Evolutionary conservation across 1,140 invertebrate species (phyloP).

Genomic region (Varroa destructor): DNA sequence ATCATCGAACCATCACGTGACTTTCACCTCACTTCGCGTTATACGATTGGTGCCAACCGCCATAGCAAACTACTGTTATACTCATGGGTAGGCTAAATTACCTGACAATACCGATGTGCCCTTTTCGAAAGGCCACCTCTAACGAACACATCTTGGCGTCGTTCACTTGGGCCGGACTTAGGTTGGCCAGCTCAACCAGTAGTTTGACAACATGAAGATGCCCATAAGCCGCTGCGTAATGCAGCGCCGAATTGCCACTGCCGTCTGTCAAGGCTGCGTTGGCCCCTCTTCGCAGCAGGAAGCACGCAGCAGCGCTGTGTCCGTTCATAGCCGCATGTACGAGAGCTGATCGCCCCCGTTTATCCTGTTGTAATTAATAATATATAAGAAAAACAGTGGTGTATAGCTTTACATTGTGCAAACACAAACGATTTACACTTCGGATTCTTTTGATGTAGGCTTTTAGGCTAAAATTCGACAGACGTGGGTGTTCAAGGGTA

Average conservation of each 20-base stretch:
- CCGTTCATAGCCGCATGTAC: slow-evolving; percentile 47
- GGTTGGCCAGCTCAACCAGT: slow-evolving; percentile 43
- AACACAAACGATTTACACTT: slow-evolving; percentile 36
- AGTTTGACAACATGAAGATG: slow-evolving; percentile 46
- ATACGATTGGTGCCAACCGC: too few species aligned
- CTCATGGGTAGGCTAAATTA: slow-evolving; percentile 34
- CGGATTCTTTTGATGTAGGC: slow-evolving; percentile 18
- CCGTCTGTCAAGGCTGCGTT: slow-evolving; percentile 43
- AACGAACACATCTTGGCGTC: slow-evolving; percentile 45
- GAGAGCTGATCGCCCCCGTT: slow-evolving; percentile 43
- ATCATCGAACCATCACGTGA: too few species aligned
- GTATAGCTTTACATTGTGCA: neutral
- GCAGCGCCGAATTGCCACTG: slow-evolving; percentile 45
- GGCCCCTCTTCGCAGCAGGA: slow-evolving; percentile 43
- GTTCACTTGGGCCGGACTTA: slow-evolving; percentile 41
- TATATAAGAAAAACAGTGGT: neutral
- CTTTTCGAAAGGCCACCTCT: slow-evolving; percentile 45
- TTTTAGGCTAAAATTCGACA: too few species aligned
- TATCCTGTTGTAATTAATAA: slow-evolving; percentile 39
- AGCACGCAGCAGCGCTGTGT: slow-evolving; percentile 44
- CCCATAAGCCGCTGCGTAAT: slow-evolving; percentile 48
- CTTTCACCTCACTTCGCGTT: too few species aligned
- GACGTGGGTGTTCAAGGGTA: too few species aligned
- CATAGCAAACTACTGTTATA: too few species aligned
- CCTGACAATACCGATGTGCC: slow-evolving; percentile 44